These are phyloP conservation scores for Entomobrya proxima DNA, from an alignment of 2,888 invertebrate species.

Conservation along the genomic window DNA sequence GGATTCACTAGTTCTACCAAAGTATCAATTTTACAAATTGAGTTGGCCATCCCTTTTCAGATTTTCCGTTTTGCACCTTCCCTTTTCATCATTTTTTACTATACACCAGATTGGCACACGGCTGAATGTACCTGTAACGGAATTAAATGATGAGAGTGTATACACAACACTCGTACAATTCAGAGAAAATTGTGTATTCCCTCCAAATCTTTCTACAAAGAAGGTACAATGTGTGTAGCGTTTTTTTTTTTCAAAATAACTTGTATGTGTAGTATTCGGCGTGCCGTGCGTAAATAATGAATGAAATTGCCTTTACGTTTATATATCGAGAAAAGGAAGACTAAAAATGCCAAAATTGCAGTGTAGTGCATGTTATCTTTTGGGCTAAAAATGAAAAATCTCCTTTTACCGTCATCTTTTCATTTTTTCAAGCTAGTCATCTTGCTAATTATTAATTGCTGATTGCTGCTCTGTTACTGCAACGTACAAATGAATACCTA, in stretches of 20 bases:
- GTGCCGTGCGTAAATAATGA: conserved; percentile 15
- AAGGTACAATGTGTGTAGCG: no score
- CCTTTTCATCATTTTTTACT: not conserved
- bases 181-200: not conserved
- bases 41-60: not conserved
- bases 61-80: not conserved
- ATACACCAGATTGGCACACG: not conserved
- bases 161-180: no score
- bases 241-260: no score
- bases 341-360: no score
- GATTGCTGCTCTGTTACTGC: no score
- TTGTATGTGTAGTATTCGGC: no score
- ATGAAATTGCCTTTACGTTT: not conserved
- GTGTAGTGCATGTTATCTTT: no score
- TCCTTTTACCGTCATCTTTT: no score
- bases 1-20: not conserved
- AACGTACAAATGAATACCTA: no score
- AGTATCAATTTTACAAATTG: conserved; percentile 55
- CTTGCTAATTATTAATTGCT: no score
- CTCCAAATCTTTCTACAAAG: not conserved
- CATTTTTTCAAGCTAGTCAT: no score
- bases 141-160: not conserved
- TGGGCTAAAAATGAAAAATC: no score
- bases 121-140: not conserved
- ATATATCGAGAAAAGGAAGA: not conserved